Base-by-base conservation (phyloP, 2,113 vertebrate species). In the Antechinus stuartii region DNA sequence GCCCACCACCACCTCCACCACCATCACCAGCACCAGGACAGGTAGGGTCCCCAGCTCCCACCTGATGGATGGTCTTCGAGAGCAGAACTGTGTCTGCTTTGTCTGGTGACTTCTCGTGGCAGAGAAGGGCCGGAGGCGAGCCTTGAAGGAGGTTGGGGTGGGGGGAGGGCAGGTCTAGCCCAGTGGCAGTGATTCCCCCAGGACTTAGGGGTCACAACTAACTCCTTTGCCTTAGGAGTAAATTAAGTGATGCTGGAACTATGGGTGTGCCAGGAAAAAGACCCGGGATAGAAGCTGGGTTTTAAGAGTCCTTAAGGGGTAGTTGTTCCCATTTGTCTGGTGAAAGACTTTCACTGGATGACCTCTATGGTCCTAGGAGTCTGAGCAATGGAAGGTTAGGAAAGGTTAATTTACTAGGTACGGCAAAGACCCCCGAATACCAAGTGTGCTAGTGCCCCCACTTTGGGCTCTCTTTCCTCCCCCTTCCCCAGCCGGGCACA, bases 21-120 rank as follows among this genome's bases (percentile, higher is more conserved):
- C 90, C 23, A n/a, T 50, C 10, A 30, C 24, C 54, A 0, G 22
- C 0, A 0, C 76, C 47, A n/a, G n/a, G 10, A 30, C 76, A 94
- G 92, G 97, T 98, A 35, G 2, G 93, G 96, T 11, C 16, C 90
- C 68, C 3, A 5, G 12, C 8, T 46, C 92, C 53, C 68, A 76
- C 68, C 30, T 76, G 35, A 16, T n/a, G 16, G 35, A 76, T 76
- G 61, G 61, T 35, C 61, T n/a, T 4, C n/a, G 4, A n/a, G 61
- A 14, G 35, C 61, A 76, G 61, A 35, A 14, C 61, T n/a, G 5
- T 76, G 35, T 16, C 14, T 24, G 35, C 68, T n/a, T 6, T 76
- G 68, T 14, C 12, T 22, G 23, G 68, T n/a, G 35, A 8, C 11
- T 26, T 90, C 89, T 2, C 1, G 46, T 30, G 90, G 4, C 22